Conservation (phyloP, 2,797 vertebrate species). For the Sebastes itinus region DNA sequence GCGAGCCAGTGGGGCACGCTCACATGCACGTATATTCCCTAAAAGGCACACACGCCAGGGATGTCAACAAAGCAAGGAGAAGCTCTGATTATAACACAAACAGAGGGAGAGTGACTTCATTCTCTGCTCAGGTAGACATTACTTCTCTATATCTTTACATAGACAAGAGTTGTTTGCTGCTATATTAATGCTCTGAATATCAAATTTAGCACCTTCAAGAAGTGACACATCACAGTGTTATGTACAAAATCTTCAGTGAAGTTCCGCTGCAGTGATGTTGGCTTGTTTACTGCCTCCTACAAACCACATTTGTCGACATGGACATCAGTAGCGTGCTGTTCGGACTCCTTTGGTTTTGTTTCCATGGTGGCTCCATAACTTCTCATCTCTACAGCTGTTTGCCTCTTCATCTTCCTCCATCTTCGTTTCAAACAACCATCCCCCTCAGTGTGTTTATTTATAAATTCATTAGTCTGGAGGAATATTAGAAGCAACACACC, state of each 20-base stretch:
- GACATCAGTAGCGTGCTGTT: background rate
- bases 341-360: background rate
- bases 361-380: background rate
- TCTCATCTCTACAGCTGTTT: background rate
- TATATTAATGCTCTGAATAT: too few species aligned
- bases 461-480: slow-evolving; percentile 31
- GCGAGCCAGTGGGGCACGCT: too few species aligned
- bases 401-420: background rate
- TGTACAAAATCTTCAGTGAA: background rate
- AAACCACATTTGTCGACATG: background rate
- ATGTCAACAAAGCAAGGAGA: too few species aligned
- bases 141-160: too few species aligned
- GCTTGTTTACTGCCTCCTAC: background rate
- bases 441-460: slow-evolving; percentile 31
- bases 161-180: too few species aligned
- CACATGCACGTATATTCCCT: too few species aligned
- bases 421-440: background rate
- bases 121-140: too few species aligned
- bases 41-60: too few species aligned
- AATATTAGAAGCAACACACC: slow-evolving; percentile 5
- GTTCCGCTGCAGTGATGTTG: background rate
- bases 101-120: too few species aligned
- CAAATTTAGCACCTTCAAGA: too few species aligned
- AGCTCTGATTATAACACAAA: too few species aligned
- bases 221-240: too few species aligned